These are phyloP conservation scores for Melanerpes aurifrons DNA, from an alignment of 2,113 vertebrate genomes.

Conservation along the genomic window DNA sequence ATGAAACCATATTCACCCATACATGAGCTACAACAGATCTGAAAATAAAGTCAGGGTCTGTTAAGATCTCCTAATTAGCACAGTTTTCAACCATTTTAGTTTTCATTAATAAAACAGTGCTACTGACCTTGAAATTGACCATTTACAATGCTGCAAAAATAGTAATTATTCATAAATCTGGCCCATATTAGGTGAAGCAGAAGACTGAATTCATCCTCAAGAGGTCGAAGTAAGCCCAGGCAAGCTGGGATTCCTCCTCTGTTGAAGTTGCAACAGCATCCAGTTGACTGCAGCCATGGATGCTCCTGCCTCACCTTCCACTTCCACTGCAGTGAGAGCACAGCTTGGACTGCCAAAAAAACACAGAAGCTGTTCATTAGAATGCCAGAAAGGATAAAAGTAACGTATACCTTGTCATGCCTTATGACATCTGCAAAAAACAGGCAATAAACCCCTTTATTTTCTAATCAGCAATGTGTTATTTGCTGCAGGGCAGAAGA, in stretches of 20 bases:
- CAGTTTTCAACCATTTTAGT: background rate
- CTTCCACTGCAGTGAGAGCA: background rate
- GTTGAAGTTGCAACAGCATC: background rate
- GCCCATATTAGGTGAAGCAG: background rate
- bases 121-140: background rate
- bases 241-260: background rate
- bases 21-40: background rate
- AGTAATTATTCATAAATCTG: background rate
- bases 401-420: background rate
- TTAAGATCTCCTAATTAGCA: conserved; percentile 13
- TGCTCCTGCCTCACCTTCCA: background rate
- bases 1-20: background rate
- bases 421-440: background rate
- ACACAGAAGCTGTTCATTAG: rapidly evolving
- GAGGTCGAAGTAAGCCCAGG: background rate
- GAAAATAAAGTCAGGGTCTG: background rate
- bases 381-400: background rate
- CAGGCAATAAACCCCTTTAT: background rate
- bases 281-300: background rate
- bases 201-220: background rate
- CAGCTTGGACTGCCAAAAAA: background rate
- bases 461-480: background rate
- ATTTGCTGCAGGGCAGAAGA: background rate
- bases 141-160: background rate
- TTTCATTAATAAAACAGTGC: background rate